Evolutionary conservation across 2,113 vertebrate species (phyloP).

Genomic region (Psilopogon haemacephalus): DNA sequence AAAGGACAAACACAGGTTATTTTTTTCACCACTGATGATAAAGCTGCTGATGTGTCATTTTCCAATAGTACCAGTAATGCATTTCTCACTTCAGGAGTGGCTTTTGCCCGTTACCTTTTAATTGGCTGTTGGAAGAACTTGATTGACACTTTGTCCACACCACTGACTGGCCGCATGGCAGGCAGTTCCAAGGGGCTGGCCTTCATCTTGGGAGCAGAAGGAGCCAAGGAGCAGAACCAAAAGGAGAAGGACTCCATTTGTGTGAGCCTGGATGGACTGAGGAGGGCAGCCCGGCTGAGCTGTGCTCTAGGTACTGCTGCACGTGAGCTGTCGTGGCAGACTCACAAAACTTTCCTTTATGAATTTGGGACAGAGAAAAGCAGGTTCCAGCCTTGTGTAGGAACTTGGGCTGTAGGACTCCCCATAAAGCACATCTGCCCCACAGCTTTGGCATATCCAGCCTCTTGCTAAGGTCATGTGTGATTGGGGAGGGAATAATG

Average conservation of each 20-base stretch:
- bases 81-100: slow-evolving; percentile 77
- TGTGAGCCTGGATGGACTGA: slow-evolving; percentile 90
- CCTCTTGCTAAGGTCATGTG: neutral
- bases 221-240: slow-evolving; percentile 92
- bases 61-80: neutral
- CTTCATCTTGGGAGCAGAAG: slow-evolving; percentile 93
- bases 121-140: slow-evolving; percentile 96
- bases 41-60: neutral
- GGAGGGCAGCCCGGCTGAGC: slow-evolving; percentile 92
- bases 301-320: slow-evolving; percentile 85
- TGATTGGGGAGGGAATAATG: neutral
- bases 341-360: neutral
- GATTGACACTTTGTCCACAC: slow-evolving; percentile 93
- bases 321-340: neutral
- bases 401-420: neutral
- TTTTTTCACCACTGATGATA: neutral
- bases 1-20: neutral
- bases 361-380: neutral
- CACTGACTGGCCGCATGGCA: slow-evolving; percentile 91
- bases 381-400: neutral
- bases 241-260: slow-evolving; percentile 94
- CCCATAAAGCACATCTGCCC: accelerated
- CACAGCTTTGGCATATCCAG: neutral
- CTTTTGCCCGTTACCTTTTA: slow-evolving; percentile 92
- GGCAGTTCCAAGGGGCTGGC: slow-evolving; percentile 90